Percentiles rank a stretch among this genome's conserved stretches.
These are phyloP conservation scores for Aleiodes alternator DNA, from an alignment of 2,888 invertebrate species.

Conservation along the genomic window DNA sequence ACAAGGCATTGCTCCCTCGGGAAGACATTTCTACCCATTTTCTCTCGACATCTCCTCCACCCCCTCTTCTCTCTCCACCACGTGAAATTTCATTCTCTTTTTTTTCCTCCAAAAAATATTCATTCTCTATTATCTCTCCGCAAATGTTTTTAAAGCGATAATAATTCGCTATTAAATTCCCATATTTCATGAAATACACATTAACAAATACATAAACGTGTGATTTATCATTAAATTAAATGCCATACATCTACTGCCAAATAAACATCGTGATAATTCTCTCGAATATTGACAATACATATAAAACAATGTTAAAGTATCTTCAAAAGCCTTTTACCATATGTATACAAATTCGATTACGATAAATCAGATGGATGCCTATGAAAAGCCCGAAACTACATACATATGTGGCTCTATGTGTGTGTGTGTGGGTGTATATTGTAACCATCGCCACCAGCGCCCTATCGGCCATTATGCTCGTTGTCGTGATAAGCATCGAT, in stretches of 20 bases:
- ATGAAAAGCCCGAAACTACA: slow-evolving; percentile 25
- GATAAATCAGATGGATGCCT: slow-evolving; percentile 53
- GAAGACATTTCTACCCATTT: slow-evolving; percentile 35
- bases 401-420: neutral
- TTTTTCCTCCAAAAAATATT: slow-evolving; percentile 17
- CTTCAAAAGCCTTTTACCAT: slow-evolving; percentile 11
- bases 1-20: slow-evolving; percentile 42
- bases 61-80: neutral
- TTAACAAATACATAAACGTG: neutral
- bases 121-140: neutral
- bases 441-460: slow-evolving; percentile 4
- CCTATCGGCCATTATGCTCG: slow-evolving; percentile 59
- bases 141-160: no score
- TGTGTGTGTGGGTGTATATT: slow-evolving; percentile 5
- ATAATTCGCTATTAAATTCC: no score
- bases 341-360: slow-evolving; percentile 48
- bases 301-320: slow-evolving; percentile 41
- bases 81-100: neutral
- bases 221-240: slow-evolving; percentile 4
- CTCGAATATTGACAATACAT: slow-evolving; percentile 28
- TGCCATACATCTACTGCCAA: slow-evolving; percentile 19
- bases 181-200: slow-evolving; percentile 3
- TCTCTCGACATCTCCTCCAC: neutral
- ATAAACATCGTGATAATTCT: slow-evolving; percentile 34
- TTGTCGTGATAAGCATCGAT: slow-evolving; percentile 60